Percentiles rank a stretch among this genome's conserved stretches.
phyloP scores from a whole-genome alignment of 2,888 invertebrate genomes.

The Crepidodera aurea region DNA sequence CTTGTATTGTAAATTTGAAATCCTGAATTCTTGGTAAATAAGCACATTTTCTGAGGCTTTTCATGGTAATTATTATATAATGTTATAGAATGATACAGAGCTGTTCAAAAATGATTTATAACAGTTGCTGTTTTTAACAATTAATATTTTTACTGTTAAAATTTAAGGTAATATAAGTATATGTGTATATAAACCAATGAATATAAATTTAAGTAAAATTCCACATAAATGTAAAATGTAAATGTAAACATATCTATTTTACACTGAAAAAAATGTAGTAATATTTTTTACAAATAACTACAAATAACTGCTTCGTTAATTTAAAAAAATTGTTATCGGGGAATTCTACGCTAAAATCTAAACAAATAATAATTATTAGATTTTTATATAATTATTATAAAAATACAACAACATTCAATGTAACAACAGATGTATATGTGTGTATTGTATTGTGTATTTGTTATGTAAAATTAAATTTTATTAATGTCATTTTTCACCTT shows the following conservation, averaged over 20 bases:
- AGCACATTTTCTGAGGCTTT: no score
- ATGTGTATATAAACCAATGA: constrained; percentile 1
- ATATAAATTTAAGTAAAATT: constrained; percentile 5
- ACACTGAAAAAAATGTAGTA: constrained; percentile 35
- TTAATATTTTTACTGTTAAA: constrained; percentile 3
- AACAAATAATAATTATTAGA: background rate
- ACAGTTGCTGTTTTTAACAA: no score
- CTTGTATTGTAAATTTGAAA: no score
- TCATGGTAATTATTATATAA: no score
- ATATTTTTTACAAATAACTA: constrained; percentile 33
- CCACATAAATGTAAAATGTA: constrained; percentile 6
- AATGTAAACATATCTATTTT: constrained; percentile 33
- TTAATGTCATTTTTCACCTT: no score
- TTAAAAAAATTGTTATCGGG: constrained; percentile 31
- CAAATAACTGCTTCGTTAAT: constrained; percentile 37
- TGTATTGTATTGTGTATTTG: no score
- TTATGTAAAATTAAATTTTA: no score
- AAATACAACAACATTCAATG: constrained; percentile 43
- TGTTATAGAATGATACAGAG: no score
- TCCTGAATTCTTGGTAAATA: no score
- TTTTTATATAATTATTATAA: constrained; percentile 15
- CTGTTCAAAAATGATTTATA: no score
- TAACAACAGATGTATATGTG: constrained; percentile 15
- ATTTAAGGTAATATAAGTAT: constrained; percentile 2
- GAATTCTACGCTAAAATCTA: background rate